Percentiles rank a stretch among this genome's conserved stretches.
Conservation (phyloP, 1,140 invertebrate species). For the Eurosta solidaginis region DNA sequence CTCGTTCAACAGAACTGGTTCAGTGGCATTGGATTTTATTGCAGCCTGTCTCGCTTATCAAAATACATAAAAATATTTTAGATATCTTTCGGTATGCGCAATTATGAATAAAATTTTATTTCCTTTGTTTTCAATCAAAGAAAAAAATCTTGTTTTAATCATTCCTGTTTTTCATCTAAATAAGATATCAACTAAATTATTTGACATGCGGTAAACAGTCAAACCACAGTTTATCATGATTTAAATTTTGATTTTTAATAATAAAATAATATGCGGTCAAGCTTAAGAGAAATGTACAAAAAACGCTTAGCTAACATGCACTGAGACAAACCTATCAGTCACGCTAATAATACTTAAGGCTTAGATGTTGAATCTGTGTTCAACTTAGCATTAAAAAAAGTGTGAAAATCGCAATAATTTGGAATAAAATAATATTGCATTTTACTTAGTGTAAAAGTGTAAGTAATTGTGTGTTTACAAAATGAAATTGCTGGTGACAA, state of each 20-base stretch:
- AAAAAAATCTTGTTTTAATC: background rate
- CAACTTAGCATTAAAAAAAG: background rate
- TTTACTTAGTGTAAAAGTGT: background rate
- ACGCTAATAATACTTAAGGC: background rate
- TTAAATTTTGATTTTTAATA: background rate
- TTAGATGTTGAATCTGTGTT: background rate
- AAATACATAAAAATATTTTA: no score
- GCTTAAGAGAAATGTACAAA: background rate
- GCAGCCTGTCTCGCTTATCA: no score
- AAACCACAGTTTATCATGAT: background rate
- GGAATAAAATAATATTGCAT: background rate
- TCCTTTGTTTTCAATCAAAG: background rate
- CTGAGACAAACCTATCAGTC: background rate
- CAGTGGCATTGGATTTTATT: no score
- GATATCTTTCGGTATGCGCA: no score
- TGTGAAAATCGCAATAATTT: background rate
- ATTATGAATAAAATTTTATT: background rate
- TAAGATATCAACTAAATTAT: background rate
- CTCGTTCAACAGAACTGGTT: no score
- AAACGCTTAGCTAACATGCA: background rate
- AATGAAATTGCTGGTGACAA: conserved; percentile 2
- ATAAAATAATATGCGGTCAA: background rate
- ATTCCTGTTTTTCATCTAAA: background rate
- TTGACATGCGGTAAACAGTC: background rate
- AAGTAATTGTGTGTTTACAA: background rate